These are phyloP conservation scores for Hermodice carunculata DNA, from an alignment of 2,888 invertebrate species.

Conservation along the genomic window DNA sequence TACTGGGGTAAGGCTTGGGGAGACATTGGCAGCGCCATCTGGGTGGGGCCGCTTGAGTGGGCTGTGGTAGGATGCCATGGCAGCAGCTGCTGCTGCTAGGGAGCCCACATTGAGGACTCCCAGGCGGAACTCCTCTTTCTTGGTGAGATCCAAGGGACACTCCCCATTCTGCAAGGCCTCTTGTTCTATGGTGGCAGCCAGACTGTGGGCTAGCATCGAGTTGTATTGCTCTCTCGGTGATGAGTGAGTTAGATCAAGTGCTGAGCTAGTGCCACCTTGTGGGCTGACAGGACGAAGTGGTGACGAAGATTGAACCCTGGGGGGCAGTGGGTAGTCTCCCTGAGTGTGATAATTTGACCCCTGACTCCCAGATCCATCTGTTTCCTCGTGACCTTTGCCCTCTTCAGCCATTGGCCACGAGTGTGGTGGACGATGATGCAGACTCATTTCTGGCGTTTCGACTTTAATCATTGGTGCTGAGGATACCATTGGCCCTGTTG, in stretches of 20 bases:
- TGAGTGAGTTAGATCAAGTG: background rate
- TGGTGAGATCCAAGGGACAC: slow-evolving; percentile 61
- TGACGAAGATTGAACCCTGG: slow-evolving; percentile 12
- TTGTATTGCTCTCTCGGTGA: slow-evolving; percentile 17
- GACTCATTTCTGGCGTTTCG: background rate
- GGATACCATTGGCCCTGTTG: too few relatives aligned
- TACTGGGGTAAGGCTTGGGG: too few relatives aligned
- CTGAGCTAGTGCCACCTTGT: background rate
- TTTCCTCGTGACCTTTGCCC: too few relatives aligned
- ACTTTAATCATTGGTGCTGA: too few relatives aligned
- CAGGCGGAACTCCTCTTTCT: slow-evolving; percentile 20
- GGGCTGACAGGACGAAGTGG: background rate
- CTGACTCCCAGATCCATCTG: too few relatives aligned
- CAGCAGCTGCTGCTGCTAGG: background rate
- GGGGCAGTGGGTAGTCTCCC: slow-evolving; percentile 1
- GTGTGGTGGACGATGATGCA: too few relatives aligned
- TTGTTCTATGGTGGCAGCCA: slow-evolving; percentile 9
- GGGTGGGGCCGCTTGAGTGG: background rate
- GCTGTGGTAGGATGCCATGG: background rate
- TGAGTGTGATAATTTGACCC: too few relatives aligned
- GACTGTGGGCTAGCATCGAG: background rate
- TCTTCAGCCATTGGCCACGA: too few relatives aligned
- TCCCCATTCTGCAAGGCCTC: slow-evolving; percentile 34
- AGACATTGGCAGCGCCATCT: background rate
- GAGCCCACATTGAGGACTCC: background rate